These are phyloP conservation scores for Taphrorychus bicolor DNA, from an alignment of 2,888 invertebrate species.

Conservation along the genomic window DNA sequence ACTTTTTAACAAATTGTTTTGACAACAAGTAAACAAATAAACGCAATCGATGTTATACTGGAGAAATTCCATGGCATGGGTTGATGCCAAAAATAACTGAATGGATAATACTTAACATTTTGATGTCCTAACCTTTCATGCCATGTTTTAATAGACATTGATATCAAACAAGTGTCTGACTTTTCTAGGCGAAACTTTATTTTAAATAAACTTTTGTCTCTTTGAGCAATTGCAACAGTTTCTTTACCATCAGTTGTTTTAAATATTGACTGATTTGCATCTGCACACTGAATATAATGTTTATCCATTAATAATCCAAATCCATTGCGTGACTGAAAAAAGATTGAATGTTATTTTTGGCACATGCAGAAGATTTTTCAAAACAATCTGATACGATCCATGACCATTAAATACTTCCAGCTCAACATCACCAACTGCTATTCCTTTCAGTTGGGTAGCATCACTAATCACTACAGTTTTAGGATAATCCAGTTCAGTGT, in stretches of 20 bases:
- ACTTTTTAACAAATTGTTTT: no score
- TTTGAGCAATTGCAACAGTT: background rate
- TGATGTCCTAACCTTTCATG: background rate
- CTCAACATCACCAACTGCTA: slow-evolving; percentile 22
- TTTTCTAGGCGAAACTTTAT: background rate
- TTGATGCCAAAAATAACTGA: no score
- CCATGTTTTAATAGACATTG: background rate
- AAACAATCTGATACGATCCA: slow-evolving; percentile 10
- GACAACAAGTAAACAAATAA: no score
- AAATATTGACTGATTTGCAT: background rate
- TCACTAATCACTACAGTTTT: slow-evolving; percentile 5
- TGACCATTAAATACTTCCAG: slow-evolving; percentile 14
- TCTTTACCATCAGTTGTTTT: background rate
- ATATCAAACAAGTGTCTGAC: background rate
- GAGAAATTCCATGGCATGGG: no score
- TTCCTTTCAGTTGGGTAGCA: slow-evolving; percentile 11
- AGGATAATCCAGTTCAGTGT: no score
- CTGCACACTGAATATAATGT: slow-evolving; percentile 7
- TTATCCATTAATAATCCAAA: slow-evolving; percentile 17
- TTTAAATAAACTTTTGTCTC: background rate
- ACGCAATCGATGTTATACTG: no score
- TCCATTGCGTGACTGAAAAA: slow-evolving; percentile 31
- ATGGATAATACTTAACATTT: background rate
- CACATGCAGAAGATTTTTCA: slow-evolving; percentile 23
- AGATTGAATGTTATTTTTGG: no score